Conservation (phyloP, 2,113 vertebrate genomes). For the Setophaga kirtlandii region DNA sequence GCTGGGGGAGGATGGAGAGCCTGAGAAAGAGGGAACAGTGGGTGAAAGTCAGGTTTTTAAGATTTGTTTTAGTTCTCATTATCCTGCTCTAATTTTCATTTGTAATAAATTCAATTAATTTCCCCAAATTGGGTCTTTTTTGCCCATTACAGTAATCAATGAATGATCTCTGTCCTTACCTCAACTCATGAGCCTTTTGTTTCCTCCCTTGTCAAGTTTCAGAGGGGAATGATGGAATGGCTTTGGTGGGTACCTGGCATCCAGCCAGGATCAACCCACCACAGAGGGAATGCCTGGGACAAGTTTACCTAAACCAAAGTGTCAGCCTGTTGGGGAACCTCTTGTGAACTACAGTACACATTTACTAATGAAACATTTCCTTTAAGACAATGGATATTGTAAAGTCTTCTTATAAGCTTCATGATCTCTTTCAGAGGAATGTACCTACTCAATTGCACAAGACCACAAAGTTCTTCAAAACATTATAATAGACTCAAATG, state of each 20-base stretch:
- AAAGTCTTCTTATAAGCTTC: neutral
- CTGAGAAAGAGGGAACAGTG: neutral
- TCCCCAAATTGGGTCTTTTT: rapidly evolving
- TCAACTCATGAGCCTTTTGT: neutral
- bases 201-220: neutral
- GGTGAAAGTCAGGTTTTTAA: neutral
- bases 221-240: neutral
- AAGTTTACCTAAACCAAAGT: neutral
- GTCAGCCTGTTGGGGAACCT: neutral
- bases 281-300: neutral
- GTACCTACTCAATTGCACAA: neutral
- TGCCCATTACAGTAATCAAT: neutral
- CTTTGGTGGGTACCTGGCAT: neutral
- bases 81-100: neutral
- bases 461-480: neutral
- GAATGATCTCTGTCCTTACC: neutral
- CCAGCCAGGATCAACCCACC: neutral
- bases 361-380: neutral
- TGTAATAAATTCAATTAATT: neutral
- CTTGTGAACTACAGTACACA: neutral
- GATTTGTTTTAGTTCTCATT: neutral
- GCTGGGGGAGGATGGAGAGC: rapidly evolving
- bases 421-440: neutral
- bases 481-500: neutral
- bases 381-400: neutral